Base-by-base conservation (phyloP, 2,113 vertebrate genomes). In the Lonchura striata region DNA sequence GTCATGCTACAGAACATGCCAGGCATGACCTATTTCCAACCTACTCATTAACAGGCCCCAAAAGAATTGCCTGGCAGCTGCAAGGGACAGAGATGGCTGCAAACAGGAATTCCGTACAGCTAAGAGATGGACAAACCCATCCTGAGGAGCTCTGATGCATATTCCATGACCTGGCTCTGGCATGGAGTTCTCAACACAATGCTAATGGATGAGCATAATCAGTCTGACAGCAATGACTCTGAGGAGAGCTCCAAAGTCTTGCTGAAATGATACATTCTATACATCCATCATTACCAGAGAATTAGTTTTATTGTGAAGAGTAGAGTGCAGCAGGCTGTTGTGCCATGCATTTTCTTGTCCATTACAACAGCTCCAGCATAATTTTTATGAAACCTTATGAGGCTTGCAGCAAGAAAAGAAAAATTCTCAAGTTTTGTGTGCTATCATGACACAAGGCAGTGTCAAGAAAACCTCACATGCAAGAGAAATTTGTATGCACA, bases 161-260 rank as follows among this genome's bases (percentile, higher is more conserved):
- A 80, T 88, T 80, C 21, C 4, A 41, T 70, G 64, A 57, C 88
- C 71, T 80, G 66, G 66, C 54, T 92, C 65, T 41, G 33, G 69
- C 57, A 13, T 8, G n/a, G 88, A 61, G 37, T 6, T 82, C 82
- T 79, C 7, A 21, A 75, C 74, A 85, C 81, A 49, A 33, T 25
- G n/a, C 50, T 93, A 94, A 94, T 52, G 63, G 72, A 91, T 82
- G 78, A 75, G n/a, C 80, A 96, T 82, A 86, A 96, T 95, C 72
- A 81, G 84, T 91, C 81, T 96, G 88, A 92, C 92, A 94, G 85
- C 5, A 11, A 77, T 20, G 87, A 88, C 85, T 92, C 19, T 21
- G 83, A 94, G 71, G n/a, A 94, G 80, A 91, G 64, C 72, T 90
- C 83, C 81, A 20, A 94, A 92, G 54, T 52, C 54, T 80, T 90